Evolutionary conservation across 2,888 invertebrate genomes (phyloP), one percentile per base, ranked within the genome.

Genomic region (Pteria penguin): DNA sequence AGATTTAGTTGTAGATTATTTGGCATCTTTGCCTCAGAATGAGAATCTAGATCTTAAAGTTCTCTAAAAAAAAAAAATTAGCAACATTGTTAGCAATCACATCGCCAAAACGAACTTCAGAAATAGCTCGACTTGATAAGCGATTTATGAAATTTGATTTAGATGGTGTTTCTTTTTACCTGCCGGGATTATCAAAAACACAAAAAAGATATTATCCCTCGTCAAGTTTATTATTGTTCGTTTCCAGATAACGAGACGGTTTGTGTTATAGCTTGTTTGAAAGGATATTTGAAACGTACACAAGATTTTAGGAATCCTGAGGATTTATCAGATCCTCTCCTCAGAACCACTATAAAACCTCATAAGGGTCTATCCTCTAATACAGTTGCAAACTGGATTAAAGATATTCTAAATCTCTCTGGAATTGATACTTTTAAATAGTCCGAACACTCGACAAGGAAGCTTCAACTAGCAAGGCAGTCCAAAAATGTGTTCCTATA

Each of bases 51-150:
- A 45, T 14, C n/a, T 66, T 27, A 66, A 66, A 29, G 14, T 11
- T n/a, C 52, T 65, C n/a, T n/a, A n/a, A n/a, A 14, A 45, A 36
- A 4, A 36, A 45, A 18, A 36, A 45, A 65, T 45, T 45, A 26
- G n/a, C 45, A 5, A 63, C 54, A 29, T 52, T 66, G 14, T 29
- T 66, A 54, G 29, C 54, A 3, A 54, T 54, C 11, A 8, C 54
- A 29, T 52, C 66, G 4, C 29, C 66, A 18, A 66, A 66, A 63
- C 18, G 72, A n/a, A 8, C 54, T 5, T 72, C 72, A n/a, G 72
- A 72, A 57, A 63, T 72, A 45, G 63, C 54, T 14, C n/a, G 72
- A 26, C 22, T 65, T 5, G 65, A 72, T 32, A 31, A 4, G 3
- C 27, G 29, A 54, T 66, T 54, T 29, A 54, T 66, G 66, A 31